Evolutionary conservation across 2,888 invertebrate genomes (phyloP).

Genomic region (Eupithecia abbreviata): DNA sequence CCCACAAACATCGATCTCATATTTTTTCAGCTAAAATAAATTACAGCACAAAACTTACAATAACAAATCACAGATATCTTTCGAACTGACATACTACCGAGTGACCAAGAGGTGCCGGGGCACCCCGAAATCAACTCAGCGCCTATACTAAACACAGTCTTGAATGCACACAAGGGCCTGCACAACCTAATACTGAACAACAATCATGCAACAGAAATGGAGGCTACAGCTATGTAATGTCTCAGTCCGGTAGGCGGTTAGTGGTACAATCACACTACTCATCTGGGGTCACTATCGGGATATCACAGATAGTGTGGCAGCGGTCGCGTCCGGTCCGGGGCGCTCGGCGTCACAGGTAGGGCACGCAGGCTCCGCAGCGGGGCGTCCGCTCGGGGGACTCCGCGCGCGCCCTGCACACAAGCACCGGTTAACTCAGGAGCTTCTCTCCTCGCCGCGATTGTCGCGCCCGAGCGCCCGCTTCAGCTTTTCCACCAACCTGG

Average conservation of each 20-base stretch:
- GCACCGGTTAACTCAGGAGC: constrained; percentile 83
- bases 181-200: constrained; percentile 68
- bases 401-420: constrained; percentile 80
- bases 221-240: constrained; percentile 49
- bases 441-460: constrained; percentile 76
- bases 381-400: constrained; percentile 73
- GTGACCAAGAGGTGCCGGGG: constrained; percentile 45
- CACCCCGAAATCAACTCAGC: constrained; percentile 43
- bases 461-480: constrained; percentile 87
- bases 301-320: constrained; percentile 76
- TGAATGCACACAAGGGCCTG: constrained; percentile 64
- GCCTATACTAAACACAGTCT: constrained; percentile 79
- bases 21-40: constrained; percentile 63
- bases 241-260: constrained; percentile 59
- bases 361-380: constrained; percentile 78
- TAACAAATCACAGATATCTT: constrained; percentile 81
- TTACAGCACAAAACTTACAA: constrained; percentile 64
- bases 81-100: constrained; percentile 63
- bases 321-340: constrained; percentile 46
- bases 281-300: constrained; percentile 67
- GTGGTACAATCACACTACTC: constrained; percentile 72
- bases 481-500: constrained; percentile 90
- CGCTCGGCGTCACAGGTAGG: constrained; percentile 71
- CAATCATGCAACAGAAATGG: constrained; percentile 61
- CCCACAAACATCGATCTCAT: constrained; percentile 48